Evolutionary conservation across 2,888 invertebrate genomes (phyloP).

Genomic region (Serripes groenlandicus): DNA sequence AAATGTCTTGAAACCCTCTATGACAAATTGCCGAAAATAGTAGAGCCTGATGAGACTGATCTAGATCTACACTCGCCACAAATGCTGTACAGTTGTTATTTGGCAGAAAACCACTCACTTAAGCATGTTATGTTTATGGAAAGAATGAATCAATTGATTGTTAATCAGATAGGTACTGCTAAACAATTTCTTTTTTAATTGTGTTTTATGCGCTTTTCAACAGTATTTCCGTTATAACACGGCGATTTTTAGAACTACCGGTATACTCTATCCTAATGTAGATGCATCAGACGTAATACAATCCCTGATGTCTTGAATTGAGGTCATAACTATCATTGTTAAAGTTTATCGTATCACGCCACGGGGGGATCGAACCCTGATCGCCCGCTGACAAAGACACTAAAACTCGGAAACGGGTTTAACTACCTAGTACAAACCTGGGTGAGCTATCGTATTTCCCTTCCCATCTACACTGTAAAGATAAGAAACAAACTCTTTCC

Average conservation of each 20-base stretch:
- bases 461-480: not conserved
- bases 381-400: not conserved
- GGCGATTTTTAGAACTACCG: not conserved
- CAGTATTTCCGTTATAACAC: no score
- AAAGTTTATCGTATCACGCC: not conserved
- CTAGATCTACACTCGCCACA: no score
- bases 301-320: not conserved
- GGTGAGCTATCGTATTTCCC: not conserved
- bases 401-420: not conserved
- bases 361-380: not conserved
- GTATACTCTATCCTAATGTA: not conserved
- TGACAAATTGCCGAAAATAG: no score
- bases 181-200: no score
- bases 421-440: not conserved
- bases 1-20: no score
- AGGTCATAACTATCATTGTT: not conserved
- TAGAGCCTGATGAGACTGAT: no score
- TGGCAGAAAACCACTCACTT: no score
- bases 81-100: no score
- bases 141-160: no score
- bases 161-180: no score
- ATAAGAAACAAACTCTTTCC: not conserved
- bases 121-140: no score
- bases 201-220: no score
- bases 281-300: not conserved